phyloP scores from a whole-genome alignment of 2,888 invertebrate species.

The Syritta pipiens region DNA sequence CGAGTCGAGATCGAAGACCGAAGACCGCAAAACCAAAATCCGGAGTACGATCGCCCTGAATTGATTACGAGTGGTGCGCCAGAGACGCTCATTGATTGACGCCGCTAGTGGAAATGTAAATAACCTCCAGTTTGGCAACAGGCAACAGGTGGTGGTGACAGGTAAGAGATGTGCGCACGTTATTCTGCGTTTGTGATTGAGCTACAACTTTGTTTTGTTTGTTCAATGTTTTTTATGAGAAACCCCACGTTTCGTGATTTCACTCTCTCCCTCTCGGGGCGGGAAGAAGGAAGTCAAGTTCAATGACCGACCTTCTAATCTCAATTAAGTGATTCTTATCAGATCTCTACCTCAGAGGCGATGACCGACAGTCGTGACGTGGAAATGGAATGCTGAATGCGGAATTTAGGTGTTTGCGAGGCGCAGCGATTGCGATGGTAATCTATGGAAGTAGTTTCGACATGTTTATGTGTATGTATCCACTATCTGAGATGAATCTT shows the following conservation, averaged over 20 bases:
- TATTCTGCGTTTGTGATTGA: background rate
- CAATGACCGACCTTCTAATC: conserved; percentile 59
- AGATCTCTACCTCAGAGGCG: conserved; percentile 33
- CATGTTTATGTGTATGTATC: too few species aligned
- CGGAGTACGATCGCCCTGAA: conserved; percentile 17
- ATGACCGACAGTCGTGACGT: conserved; percentile 29
- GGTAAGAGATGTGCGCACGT: conserved; percentile 3
- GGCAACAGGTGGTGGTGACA: background rate
- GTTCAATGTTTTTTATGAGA: conserved; percentile 6
- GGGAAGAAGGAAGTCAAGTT: conserved; percentile 32
- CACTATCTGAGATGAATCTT: too few species aligned
- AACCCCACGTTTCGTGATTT: too few species aligned
- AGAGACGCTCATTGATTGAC: conserved; percentile 16
- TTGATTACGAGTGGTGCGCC: background rate
- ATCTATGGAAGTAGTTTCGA: too few species aligned
- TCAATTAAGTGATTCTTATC: conserved; percentile 26
- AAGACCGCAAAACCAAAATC: background rate
- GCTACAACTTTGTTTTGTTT: conserved; percentile 24
- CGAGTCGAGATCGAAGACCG: background rate
- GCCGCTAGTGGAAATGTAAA: conserved; percentile 33
- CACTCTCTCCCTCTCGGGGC: background rate
- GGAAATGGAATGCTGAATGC: conserved; percentile 29
- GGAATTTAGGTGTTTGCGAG: conserved; percentile 26
- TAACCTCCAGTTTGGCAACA: conserved; percentile 31
- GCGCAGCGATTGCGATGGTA: too few species aligned